Conservation (phyloP, 23 tunicate genomes). For the Halocynthia aurantium region DNA sequence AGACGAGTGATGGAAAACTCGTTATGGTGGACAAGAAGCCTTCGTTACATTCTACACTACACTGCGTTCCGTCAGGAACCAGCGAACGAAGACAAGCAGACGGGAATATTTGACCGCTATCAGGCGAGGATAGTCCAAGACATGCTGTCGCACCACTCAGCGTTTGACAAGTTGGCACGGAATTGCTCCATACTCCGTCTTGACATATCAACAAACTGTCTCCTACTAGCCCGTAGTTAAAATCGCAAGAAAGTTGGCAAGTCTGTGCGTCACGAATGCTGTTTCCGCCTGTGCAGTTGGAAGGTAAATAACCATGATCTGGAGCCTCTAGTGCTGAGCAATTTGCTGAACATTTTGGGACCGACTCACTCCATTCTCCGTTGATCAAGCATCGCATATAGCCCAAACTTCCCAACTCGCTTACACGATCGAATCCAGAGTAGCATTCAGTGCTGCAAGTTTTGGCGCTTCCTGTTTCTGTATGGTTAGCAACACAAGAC, state of each 20-base stretch:
- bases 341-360: not conserved
- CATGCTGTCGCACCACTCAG: not conserved
- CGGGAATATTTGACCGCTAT: conserved; percentile 19
- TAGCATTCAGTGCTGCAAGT: conserved; percentile 17
- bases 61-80: conserved; percentile 5
- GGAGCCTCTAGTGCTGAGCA: not conserved
- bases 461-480: not conserved
- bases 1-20: not conserved
- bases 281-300: not conserved
- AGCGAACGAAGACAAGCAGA: not conserved
- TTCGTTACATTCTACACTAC: conserved; percentile 2
- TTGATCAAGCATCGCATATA: not conserved
- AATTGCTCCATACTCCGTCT: conserved; percentile 23
- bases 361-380: conserved; percentile 19
- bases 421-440: not conserved
- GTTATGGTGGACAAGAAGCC: conserved; percentile 6
- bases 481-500: not conserved
- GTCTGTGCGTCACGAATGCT: conserved; percentile 5
- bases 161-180: conserved; percentile 11
- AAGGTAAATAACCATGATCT: not conserved
- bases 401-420: too few relatives aligned
- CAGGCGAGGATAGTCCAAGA: not conserved
- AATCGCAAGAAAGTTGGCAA: conserved; percentile 22
- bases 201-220: not conserved
- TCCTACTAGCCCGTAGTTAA: conserved; percentile 24